Conservation (phyloP, 2,113 vertebrate species). For the Hyperopisus bebe region DNA sequence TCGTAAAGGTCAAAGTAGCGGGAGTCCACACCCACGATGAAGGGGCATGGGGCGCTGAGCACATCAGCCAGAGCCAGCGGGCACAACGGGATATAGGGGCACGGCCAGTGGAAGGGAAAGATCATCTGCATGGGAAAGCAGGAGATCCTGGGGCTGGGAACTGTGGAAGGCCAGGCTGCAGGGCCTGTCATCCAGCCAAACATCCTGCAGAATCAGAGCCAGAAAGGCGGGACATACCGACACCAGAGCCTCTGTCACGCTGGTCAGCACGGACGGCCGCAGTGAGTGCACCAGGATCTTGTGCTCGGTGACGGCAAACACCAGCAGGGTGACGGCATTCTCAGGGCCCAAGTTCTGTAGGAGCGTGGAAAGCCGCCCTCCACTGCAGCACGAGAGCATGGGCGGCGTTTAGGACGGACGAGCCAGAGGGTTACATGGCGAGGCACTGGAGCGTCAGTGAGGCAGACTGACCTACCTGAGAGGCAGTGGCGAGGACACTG, state of each 20-base stretch:
- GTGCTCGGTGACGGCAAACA: slow-evolving; percentile 92
- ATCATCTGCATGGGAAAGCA: slow-evolving; percentile 78
- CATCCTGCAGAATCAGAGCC: not conserved
- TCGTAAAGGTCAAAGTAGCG: slow-evolving; percentile 97
- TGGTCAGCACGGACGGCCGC: slow-evolving; percentile 91
- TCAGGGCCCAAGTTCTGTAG: slow-evolving; percentile 93
- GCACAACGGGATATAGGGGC: slow-evolving; percentile 94
- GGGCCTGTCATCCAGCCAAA: not conserved
- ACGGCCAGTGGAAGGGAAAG: slow-evolving; percentile 98
- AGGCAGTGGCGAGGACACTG: slow-evolving; percentile 91
- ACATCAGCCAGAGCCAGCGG: slow-evolving; percentile 92
- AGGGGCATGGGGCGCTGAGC: slow-evolving; percentile 89
- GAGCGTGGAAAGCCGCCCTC: slow-evolving; percentile 89
- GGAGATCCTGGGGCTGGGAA: slow-evolving; percentile 10
- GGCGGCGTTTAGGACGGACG: not conserved
- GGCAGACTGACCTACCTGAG: slow-evolving; percentile 70
- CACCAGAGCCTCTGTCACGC: slow-evolving; percentile 93
- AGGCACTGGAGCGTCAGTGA: not conserved
- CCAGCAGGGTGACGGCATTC: slow-evolving; percentile 84
- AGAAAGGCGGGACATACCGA: slow-evolving; percentile 72
- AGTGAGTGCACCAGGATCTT: slow-evolving; percentile 97
- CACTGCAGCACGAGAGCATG: slow-evolving; percentile 54
- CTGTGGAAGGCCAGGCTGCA: not conserved
- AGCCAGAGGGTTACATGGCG: not conserved
- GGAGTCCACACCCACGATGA: slow-evolving; percentile 97